These are phyloP conservation scores for Adelognathus sp. DNA, from an alignment of 2,888 invertebrate genomes.

Conservation along the genomic window DNA sequence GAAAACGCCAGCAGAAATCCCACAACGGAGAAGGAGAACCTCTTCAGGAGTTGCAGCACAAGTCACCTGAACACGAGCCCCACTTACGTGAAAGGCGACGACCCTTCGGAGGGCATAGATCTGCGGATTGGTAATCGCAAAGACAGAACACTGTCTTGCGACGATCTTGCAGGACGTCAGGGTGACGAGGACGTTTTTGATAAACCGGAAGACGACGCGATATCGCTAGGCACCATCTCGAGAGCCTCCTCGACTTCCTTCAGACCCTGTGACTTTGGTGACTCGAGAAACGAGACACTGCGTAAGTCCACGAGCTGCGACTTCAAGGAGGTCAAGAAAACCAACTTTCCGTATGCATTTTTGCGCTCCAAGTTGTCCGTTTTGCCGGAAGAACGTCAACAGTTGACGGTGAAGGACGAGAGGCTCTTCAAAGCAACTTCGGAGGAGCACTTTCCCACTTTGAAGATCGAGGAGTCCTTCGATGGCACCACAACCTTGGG, in stretches of 20 bases:
- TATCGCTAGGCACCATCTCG: constrained; percentile 37
- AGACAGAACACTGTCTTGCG: constrained; percentile 78
- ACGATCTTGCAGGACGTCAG: constrained; percentile 71
- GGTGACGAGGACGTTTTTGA: constrained; percentile 28
- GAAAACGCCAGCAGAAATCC: constrained; percentile 79
- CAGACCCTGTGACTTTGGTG: constrained; percentile 72
- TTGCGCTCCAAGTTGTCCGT: constrained; percentile 89
- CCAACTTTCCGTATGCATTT: constrained; percentile 90
- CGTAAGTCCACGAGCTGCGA: constrained; percentile 78
- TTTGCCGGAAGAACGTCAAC: constrained; percentile 87
- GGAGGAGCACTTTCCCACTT: constrained; percentile 83
- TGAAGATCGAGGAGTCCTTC: constrained; percentile 75
- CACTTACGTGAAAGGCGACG: constrained; percentile 89
- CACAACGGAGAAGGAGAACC: constrained; percentile 80
- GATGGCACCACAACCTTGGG: constrained; percentile 78
- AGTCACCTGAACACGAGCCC: constrained; percentile 86
- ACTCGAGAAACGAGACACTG: constrained; percentile 69
- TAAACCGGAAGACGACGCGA: constrained; percentile 62
- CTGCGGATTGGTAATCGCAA: constrained; percentile 81
- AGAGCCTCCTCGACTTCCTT: constrained; percentile 62
- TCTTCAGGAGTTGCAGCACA: constrained; percentile 90
- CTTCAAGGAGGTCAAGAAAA: constrained; percentile 82
- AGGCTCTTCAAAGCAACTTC: constrained; percentile 84
- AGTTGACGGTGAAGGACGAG: constrained; percentile 77
- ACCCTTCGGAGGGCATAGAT: constrained; percentile 90